Evolutionary conservation across 2,113 vertebrate species (phyloP).

Genomic region (Cynoglossus semilaevis): DNA sequence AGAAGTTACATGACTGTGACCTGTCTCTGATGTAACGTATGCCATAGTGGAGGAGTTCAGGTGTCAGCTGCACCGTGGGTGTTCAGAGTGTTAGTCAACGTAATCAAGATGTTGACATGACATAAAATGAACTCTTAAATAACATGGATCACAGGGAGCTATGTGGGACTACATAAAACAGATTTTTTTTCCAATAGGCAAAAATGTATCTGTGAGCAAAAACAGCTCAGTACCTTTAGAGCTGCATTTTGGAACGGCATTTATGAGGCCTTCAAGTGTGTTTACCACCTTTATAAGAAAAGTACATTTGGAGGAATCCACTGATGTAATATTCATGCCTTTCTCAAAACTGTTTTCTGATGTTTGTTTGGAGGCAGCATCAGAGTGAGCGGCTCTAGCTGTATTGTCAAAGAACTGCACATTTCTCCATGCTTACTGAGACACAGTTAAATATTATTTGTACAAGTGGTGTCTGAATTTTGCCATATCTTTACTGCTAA

Average conservation of each 20-base stretch:
- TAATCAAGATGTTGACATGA: constrained; percentile 25
- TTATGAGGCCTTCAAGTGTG: constrained; percentile 48
- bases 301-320: constrained; percentile 40
- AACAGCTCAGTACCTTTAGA: constrained; percentile 10
- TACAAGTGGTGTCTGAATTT: too few relatives aligned
- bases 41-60: constrained; percentile 4
- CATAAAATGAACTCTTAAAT: constrained; percentile 8
- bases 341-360: constrained; percentile 31
- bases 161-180: constrained; percentile 19
- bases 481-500: too few relatives aligned
- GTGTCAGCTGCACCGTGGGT: constrained; percentile 45
- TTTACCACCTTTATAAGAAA: constrained; percentile 57
- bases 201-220: constrained; percentile 12
- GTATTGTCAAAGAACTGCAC: background rate
- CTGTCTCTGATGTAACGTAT: constrained; percentile 15
- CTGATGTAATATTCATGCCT: constrained; percentile 58
- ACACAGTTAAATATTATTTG: too few relatives aligned
- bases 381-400: background rate
- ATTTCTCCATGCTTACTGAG: background rate
- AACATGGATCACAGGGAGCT: constrained; percentile 1
- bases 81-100: constrained; percentile 18
- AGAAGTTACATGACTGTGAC: constrained; percentile 17
- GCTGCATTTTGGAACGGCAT: constrained; percentile 31
- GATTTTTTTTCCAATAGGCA: constrained; percentile 20
- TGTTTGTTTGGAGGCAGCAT: constrained; percentile 17